Evolutionary conservation across 2,888 invertebrate genomes (phyloP), one percentile per base, ranked within the genome.

Genomic region (Myathropa florea): DNA sequence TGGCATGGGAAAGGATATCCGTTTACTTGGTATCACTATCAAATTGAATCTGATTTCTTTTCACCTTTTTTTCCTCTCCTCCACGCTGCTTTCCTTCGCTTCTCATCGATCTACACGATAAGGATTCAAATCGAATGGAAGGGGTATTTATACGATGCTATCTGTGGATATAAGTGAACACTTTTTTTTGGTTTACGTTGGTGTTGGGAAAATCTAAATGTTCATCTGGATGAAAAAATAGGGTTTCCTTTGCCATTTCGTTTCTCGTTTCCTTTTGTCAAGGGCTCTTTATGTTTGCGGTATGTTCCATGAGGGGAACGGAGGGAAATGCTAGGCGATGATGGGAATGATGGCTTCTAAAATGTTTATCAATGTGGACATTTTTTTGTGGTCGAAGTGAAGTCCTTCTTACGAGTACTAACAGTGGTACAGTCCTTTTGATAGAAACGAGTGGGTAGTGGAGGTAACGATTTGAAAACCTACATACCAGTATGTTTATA

Each of bases 11-110:
- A 65, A 79, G 68, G 79, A 70, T 75, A 83, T 83, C 79, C 79
- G 83, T 79, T 79, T 75, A 79, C 79, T 79, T 14, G 63, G 64
- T 70, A 83, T 79, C 78, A 78, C 78, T 78, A 78, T 83, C 63
- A 79, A 83, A 63, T 36, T 59, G 68, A 83, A 83, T 83, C 73
- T 83, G 78, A 83, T 79, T 83, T 79, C 39, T 60, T 60, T 70
- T 59, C 36, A 68, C 53, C 21, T 30, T 63, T 59, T 73, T 76
- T 68, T 67, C 23, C 4, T n/a, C n/a, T 55, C 39, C 18, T 36
- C 21, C 14, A 39, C 30, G n/a, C 39, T 10, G 24, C 60, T 73
- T 72, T 36, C 23, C 68, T 61, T 24, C 26, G 55, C 0, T 61
- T 28, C 18, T 30, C 63, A 64, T 83, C 60, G 78, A 83, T 79